Evolutionary conservation across 2,888 invertebrate genomes (phyloP).

Genomic region (Apamea monoglypha): DNA sequence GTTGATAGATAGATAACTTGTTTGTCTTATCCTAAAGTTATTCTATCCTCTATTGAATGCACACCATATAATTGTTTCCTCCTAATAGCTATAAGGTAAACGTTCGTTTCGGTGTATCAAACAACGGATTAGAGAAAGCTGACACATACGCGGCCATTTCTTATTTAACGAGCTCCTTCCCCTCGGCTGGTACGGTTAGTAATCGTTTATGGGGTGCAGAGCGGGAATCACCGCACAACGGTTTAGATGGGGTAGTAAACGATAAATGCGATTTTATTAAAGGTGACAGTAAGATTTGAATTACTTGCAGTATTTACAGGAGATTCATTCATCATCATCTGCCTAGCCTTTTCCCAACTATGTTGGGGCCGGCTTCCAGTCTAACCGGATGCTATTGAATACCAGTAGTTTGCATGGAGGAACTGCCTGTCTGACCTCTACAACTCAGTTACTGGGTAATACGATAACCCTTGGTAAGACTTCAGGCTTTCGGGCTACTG

Average conservation of each 20-base stretch:
- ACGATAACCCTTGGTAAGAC: too few species aligned
- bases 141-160: slow-evolving; percentile 58
- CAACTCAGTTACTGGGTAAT: too few species aligned
- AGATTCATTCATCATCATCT: too few species aligned
- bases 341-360: too few species aligned
- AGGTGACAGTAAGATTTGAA: neutral
- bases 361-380: too few species aligned
- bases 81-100: slow-evolving; percentile 20
- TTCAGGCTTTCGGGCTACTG: too few species aligned
- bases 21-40: neutral
- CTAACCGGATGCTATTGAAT: too few species aligned
- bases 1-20: neutral
- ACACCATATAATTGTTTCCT: neutral
- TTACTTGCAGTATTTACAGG: too few species aligned
- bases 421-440: too few species aligned
- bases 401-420: too few species aligned
- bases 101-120: slow-evolving; percentile 24
- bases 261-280: neutral
- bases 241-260: neutral
- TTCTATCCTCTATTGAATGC: neutral
- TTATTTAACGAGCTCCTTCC: slow-evolving; percentile 60
- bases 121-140: slow-evolving; percentile 60
- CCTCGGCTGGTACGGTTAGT: slow-evolving; percentile 14
- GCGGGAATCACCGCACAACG: slow-evolving; percentile 1
- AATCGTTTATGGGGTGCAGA: slow-evolving; percentile 13